Evolutionary conservation across 1,140 invertebrate genomes (phyloP).

Genomic region (Cepaea nemoralis): DNA sequence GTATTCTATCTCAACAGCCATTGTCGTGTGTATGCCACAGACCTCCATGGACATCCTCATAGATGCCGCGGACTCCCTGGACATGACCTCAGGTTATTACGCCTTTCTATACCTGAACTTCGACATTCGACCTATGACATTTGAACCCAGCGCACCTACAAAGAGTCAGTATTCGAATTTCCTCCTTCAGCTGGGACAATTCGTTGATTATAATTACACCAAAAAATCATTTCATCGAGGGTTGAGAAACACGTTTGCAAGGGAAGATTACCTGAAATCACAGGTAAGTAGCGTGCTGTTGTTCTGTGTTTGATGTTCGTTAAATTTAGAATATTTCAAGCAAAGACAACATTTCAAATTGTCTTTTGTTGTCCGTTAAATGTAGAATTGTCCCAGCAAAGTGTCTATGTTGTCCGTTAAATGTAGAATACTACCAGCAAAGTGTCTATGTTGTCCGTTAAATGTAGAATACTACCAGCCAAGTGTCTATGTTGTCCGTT

Average conservation of each 20-base stretch:
- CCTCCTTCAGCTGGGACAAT: conserved; percentile 26
- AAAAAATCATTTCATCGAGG: not conserved
- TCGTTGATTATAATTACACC: not conserved
- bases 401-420: too few relatives aligned
- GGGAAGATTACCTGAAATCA: not conserved
- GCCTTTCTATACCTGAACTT: conserved; percentile 36
- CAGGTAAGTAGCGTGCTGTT: not conserved
- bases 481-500: too few relatives aligned
- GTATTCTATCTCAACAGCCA: too few relatives aligned
- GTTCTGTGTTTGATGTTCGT: too few relatives aligned
- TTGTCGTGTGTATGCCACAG: conserved; percentile 1
- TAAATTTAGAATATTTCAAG: too few relatives aligned
- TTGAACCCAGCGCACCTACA: not conserved
- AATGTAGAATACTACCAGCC: too few relatives aligned
- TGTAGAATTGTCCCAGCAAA: too few relatives aligned
- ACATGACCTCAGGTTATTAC: conserved; percentile 30
- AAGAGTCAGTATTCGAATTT: not conserved
- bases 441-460: too few relatives aligned
- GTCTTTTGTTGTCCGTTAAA: too few relatives aligned
- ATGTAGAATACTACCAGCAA: too few relatives aligned
- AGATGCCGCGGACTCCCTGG: not conserved
- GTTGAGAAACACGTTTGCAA: not conserved
- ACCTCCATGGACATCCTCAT: conserved; percentile 8
- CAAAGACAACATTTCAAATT: too few relatives aligned
- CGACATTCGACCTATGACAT: not conserved